These are phyloP conservation scores for Petrolisthes cinctipes DNA, from an alignment of 2,888 invertebrate species.

Conservation along the genomic window DNA sequence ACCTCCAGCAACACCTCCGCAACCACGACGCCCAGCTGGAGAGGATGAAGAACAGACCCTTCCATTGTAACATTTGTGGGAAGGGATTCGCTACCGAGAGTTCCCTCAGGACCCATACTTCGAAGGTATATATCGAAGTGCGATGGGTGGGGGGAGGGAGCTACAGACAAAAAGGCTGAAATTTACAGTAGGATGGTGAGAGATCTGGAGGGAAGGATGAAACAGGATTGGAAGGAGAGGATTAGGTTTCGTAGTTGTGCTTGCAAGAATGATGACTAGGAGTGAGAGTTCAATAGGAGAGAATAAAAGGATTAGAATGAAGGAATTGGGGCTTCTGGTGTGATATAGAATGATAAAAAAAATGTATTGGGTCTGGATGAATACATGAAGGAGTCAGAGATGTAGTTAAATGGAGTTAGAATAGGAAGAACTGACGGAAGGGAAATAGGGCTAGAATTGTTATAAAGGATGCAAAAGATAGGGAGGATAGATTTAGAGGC, in stretches of 20 bases:
- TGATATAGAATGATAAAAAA: no score
- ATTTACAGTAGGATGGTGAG: neutral
- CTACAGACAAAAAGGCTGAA: neutral
- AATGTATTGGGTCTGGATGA: conserved; percentile 12
- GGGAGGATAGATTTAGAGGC: neutral
- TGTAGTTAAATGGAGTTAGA: neutral
- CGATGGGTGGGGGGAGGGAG: neutral
- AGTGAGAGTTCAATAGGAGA: no score
- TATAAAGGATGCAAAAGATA: neutral
- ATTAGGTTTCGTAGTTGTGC: neutral
- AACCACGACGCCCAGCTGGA: conserved; percentile 97
- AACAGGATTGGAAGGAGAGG: conserved; percentile 18
- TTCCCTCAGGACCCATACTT: conserved; percentile 93
- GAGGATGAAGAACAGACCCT: conserved; percentile 92
- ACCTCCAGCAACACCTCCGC: conserved; percentile 93
- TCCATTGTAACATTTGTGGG: conserved; percentile 96
- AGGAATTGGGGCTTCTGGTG: neutral
- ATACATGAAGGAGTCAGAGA: conserved; percentile 11
- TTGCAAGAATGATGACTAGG: no score
- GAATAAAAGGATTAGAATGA: neutral
- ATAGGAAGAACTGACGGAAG: conserved; percentile 4
- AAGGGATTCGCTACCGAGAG: conserved; percentile 97
- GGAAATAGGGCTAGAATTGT: neutral
- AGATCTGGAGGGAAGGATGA: conserved; percentile 24
- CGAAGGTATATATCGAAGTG: conserved; percentile 81